Base-by-base conservation (phyloP, 1,140 invertebrate genomes). In the Zaprionus ghesquierei region DNA sequence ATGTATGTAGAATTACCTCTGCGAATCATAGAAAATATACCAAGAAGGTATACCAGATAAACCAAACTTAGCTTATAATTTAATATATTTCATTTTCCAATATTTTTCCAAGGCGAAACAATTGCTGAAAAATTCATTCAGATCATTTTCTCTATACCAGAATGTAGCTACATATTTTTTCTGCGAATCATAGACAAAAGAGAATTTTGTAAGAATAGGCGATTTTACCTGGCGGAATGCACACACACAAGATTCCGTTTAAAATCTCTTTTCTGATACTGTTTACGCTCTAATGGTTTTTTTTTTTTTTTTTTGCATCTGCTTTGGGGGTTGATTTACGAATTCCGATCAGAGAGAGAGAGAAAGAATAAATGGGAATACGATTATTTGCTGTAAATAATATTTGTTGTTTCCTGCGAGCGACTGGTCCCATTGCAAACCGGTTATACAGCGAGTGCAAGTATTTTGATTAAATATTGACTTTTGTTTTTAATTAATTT, bases 321-420 rank as follows among this genome's bases (percentile, higher is more conserved):
- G 41, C n/a, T 9, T 76, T 49, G 68, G 49, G 81, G 81, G 77
- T 58, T 71, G 53, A 35, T 53, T 50, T 74, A 20, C 41, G 6
- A 20, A 20, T 77, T 82, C 80, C 81, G 73, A 84, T 84, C 61
- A 84, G 80, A 84, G 66, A 41, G n/a, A n/a, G n/a, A n/a, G n/a
- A n/a, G n/a, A n/a, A n/a, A n/a, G n/a, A n/a, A n/a, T n/a, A n/a
- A n/a, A 41, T 46, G 41, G 58, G 58, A 38, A 38, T 15, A 8
- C 13, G 35, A 38, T 38, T 38, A 15, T 41, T 15, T 41, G 0
- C 35, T 41, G 35, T 15, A 41, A 15, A 22, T 41, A 41, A 56
- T 6, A 35, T 38, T 46, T 46, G 31, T 59, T 72, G n/a, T n/a
- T 29, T 13, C 8, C 31, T 38, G 13, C 8, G 10, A 18, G 3